Evolutionary conservation across 2,797 vertebrate genomes (phyloP), one percentile per base, ranked within the genome.

Genomic region (Natrix natrix): DNA sequence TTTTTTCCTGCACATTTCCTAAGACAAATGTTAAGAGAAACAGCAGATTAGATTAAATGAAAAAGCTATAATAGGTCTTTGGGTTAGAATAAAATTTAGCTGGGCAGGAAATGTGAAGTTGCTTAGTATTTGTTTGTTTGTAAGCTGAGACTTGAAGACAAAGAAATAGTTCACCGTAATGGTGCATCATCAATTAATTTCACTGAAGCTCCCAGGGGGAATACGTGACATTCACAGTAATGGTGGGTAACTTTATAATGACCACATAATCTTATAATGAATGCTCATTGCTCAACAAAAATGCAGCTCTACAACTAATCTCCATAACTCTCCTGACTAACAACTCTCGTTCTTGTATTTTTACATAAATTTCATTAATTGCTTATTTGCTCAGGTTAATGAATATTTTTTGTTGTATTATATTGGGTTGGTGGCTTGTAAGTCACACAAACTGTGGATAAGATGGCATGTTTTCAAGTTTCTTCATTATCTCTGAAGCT

Each of bases 21-120:
- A 28, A 63, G 63, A 86, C 24, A 2, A 0, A 11, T 88, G 10
- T 57, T 94, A 90, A 87, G 54, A 78, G 89, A 61, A 60, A 63
- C 90, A 12, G 0, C 3, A 2, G 0, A 37, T 2, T 61, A 69
- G 61, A 57, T 89, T 92, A 92, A 93, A 60, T 61, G n/a, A 48
- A 69, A 61, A 95, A 86, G 88, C 90, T 89, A 93, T 14, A 90
- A 66, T 14, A 12, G 63, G 1, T 55, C 52, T 95, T 93, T 95
- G 92, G 24, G 8, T 87, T 86, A 86, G 91, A 90, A 86, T 88
- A 93, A n/a, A n/a, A 93, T 96, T 96, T 93, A 95, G 69, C 61
- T 92, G 91, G 95, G 86, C 52, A 95, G 59, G 16, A 96, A 88
- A 87, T 95, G 96, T 90, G 95, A 95, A 96, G 95, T 92, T 13